Evolutionary conservation across 1,140 invertebrate species (phyloP).

Genomic region (Leptinotarsa texana): DNA sequence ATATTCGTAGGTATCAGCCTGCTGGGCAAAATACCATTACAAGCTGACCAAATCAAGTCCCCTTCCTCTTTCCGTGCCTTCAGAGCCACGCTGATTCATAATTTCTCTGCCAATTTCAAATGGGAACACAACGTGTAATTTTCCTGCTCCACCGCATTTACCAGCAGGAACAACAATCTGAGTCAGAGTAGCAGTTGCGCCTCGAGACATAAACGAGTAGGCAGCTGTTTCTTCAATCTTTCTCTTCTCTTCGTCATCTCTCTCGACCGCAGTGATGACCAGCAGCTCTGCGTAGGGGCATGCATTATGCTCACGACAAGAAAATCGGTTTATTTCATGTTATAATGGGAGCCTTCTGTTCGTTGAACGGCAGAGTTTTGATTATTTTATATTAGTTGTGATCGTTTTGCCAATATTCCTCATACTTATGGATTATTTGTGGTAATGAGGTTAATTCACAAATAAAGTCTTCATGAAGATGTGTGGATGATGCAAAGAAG

Average conservation of each 20-base stretch:
- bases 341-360: background rate
- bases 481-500: no score
- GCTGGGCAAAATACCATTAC: background rate
- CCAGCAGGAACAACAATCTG: conserved; percentile 20
- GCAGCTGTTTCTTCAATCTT: conserved; percentile 14
- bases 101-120: conserved; percentile 10
- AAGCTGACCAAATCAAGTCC: background rate
- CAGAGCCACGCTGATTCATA: conserved; percentile 20
- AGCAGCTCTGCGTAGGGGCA: background rate
- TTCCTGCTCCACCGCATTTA: conserved; percentile 17
- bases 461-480: no score
- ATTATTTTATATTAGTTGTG: no score
- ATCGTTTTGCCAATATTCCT: no score
- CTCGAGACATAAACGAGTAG: conserved; percentile 14
- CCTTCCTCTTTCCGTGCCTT: background rate
- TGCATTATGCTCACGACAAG: background rate
- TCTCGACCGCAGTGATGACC: background rate
- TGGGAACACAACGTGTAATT: conserved; percentile 4
- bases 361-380: background rate
- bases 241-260: conserved; percentile 1
- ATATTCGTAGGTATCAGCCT: no score
- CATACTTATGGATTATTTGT: no score
- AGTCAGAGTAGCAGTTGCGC: conserved; percentile 20
- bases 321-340: background rate
- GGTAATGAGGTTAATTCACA: no score